Percentiles rank a stretch among this genome's conserved stretches.
Conservation (phyloP, 2,888 invertebrate species). For the Acanthosepion esculentum region DNA sequence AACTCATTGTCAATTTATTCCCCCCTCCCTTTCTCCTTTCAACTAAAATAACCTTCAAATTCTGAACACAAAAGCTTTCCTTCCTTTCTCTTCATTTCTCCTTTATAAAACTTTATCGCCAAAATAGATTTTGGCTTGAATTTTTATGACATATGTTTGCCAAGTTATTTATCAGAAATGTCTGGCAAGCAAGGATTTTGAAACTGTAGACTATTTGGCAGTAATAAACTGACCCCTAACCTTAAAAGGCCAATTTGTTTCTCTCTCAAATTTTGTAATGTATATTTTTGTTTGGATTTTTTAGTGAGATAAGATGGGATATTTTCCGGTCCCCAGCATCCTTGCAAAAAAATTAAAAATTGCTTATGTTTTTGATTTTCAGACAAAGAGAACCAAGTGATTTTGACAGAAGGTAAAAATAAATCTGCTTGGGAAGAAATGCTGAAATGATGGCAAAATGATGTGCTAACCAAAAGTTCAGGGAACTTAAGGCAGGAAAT, state of each 20-base stretch:
- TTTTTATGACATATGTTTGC: conserved; percentile 8
- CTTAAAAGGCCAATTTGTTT: not conserved
- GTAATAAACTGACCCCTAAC: not conserved
- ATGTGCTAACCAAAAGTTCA: not conserved
- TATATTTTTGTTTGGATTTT: not conserved
- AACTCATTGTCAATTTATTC: not conserved
- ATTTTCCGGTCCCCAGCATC: not conserved
- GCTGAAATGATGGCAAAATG: not conserved
- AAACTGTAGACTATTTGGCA: conserved; percentile 12
- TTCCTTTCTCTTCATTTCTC: not conserved
- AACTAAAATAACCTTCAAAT: not conserved
- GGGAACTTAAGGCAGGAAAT: no score
- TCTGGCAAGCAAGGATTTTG: not conserved
- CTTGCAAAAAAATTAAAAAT: not conserved
- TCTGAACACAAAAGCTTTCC: not conserved
- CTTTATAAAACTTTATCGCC: not conserved
- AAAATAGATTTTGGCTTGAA: not conserved
- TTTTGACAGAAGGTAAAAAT: not conserved
- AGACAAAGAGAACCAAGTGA: not conserved
- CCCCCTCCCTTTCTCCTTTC: not conserved
- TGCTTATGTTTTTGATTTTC: not conserved
- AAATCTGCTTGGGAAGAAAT: not conserved
- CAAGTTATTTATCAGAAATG: conserved; percentile 23
- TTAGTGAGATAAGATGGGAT: not conserved
- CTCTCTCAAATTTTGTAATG: not conserved